Evolutionary conservation across 2,888 invertebrate species (phyloP).

Genomic region (Chalcis sispes): DNA sequence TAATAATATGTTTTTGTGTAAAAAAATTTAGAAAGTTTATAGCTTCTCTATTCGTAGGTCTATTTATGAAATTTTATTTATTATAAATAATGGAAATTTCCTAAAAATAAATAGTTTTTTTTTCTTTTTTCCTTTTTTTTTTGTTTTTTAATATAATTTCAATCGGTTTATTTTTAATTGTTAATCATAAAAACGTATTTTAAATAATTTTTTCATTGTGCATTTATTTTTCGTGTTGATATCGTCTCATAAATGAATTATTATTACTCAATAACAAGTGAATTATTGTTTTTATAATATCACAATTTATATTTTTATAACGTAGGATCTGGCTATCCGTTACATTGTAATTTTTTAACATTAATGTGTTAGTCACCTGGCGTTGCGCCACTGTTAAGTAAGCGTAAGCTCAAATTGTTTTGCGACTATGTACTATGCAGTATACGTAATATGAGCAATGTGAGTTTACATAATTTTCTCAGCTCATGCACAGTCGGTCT

Average conservation of each 20-base stretch:
- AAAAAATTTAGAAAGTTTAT: no score
- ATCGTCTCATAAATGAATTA: neutral
- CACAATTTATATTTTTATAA: neutral
- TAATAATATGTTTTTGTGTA: no score
- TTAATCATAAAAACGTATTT: no score
- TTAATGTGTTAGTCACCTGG: neutral
- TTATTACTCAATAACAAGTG: neutral
- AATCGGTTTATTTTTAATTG: no score
- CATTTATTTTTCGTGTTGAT: no score
- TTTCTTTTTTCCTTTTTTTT: no score
- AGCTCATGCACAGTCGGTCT: conserved; percentile 46
- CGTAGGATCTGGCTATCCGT: neutral
- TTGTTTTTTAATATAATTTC: no score
- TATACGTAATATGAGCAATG: conserved; percentile 59
- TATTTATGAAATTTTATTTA: no score
- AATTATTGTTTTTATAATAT: neutral
- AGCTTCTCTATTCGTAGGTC: no score
- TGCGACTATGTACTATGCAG: conserved; percentile 42
- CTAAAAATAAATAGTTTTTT: no score
- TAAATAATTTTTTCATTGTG: no score
- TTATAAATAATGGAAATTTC: no score
- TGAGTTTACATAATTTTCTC: conserved; percentile 67
- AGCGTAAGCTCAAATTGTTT: neutral
- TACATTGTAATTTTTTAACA: conserved; percentile 23
- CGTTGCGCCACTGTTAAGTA: conserved; percentile 52